These are phyloP conservation scores for Lissonota sp. DNA, from an alignment of 2,888 invertebrate species.

Conservation along the genomic window DNA sequence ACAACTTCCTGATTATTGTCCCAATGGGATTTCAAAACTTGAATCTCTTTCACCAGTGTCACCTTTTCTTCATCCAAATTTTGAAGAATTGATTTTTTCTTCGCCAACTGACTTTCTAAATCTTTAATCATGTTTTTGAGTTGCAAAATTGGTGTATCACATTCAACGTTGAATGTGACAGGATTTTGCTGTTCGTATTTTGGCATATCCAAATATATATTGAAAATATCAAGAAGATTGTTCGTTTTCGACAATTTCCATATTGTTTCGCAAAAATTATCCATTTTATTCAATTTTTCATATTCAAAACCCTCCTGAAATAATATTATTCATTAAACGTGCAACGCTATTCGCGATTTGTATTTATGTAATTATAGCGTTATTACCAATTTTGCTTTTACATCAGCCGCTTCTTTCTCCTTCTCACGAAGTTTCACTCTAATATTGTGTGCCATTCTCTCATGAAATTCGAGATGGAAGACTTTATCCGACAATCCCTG, in stretches of 20 bases:
- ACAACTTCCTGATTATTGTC: slow-evolving; percentile 39
- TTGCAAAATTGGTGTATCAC: slow-evolving; percentile 52
- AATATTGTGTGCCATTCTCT: slow-evolving; percentile 55
- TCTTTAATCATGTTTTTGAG: slow-evolving; percentile 59
- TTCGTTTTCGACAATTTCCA: slow-evolving; percentile 57
- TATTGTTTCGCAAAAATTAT: slow-evolving; percentile 56
- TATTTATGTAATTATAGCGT: slow-evolving; percentile 43
- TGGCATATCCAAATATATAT: slow-evolving; percentile 49
- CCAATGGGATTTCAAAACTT: slow-evolving; percentile 32
- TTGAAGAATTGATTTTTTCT: slow-evolving; percentile 6
- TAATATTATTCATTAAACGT: slow-evolving; percentile 8
- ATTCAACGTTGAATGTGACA: slow-evolving; percentile 27
- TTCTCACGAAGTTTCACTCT: slow-evolving; percentile 50
- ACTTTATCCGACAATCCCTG: slow-evolving; percentile 51
- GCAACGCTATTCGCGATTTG: background rate
- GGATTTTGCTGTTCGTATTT: slow-evolving; percentile 17
- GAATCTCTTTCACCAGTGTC: slow-evolving; percentile 24
- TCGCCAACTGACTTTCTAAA: slow-evolving; percentile 32
- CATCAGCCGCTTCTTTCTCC: slow-evolving; percentile 61
- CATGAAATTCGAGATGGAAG: slow-evolving; percentile 62
- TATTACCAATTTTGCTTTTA: slow-evolving; percentile 68
- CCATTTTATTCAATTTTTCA: slow-evolving; percentile 65
- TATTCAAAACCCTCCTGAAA: slow-evolving; percentile 70
- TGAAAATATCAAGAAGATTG: slow-evolving; percentile 45
- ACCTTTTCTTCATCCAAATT: slow-evolving; percentile 22